phyloP scores from a whole-genome alignment of 2,113 vertebrate genomes.

The Tragelaphus imberbis region DNA sequence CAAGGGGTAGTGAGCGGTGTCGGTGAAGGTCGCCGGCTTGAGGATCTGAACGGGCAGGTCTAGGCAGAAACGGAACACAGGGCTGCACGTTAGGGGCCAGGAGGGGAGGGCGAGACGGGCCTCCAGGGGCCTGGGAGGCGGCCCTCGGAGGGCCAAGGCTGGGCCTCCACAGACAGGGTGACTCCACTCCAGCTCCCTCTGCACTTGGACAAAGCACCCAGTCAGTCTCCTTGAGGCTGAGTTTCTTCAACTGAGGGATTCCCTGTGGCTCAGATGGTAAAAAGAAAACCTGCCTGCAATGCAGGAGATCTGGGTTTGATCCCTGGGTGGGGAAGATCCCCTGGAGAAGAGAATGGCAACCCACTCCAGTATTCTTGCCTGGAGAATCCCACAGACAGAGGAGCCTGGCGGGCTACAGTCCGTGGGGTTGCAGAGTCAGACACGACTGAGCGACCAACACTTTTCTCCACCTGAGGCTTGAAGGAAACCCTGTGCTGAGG shows the following conservation, averaged over 20 bases:
- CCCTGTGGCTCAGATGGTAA: neutral
- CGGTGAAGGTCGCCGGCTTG: slow-evolving; percentile 91
- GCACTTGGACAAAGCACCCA: too few species aligned
- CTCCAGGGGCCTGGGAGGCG: neutral
- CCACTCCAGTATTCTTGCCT: neutral
- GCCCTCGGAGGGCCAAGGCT: accelerated
- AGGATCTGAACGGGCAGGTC: slow-evolving; percentile 92
- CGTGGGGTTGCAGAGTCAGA: neutral
- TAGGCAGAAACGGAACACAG: slow-evolving; percentile 66
- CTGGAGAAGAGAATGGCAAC: neutral
- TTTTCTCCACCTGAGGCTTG: neutral
- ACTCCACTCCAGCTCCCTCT: too few species aligned
- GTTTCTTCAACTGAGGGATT: neutral
- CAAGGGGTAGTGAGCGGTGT: slow-evolving; percentile 89
- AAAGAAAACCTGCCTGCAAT: neutral
- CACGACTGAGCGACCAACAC: accelerated
- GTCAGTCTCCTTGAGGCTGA: neutral
- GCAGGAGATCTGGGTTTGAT: neutral
- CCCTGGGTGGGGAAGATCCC: neutral
- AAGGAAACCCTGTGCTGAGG: neutral
- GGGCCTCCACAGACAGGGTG: neutral
- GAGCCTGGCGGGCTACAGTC: neutral
- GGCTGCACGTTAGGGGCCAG: neutral
- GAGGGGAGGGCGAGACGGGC: accelerated
- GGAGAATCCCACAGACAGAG: neutral